Percentiles rank a stretch among this genome's conserved stretches.
Conservation (phyloP, 2,888 invertebrate species). For the Lasioglossum morio region DNA sequence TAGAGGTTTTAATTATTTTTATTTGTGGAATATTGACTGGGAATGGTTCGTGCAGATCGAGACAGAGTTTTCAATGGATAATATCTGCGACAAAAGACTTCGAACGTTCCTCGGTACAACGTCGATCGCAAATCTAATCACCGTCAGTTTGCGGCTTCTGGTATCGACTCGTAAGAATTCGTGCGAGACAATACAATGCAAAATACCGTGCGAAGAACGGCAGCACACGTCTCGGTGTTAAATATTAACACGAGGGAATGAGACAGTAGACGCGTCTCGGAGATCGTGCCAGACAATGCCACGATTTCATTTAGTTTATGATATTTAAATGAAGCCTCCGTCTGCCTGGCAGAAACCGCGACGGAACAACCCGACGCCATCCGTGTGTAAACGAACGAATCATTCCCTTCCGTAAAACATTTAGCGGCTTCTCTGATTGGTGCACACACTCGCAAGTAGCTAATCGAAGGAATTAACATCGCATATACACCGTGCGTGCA, state of each 20-base stretch:
- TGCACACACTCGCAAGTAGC: neutral
- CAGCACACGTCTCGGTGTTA: conserved; percentile 71
- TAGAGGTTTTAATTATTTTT: neutral
- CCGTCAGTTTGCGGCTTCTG: conserved; percentile 24
- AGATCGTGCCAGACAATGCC: conserved; percentile 74
- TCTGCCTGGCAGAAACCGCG: conserved; percentile 52
- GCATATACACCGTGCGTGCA: neutral
- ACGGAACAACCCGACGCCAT: conserved; percentile 29
- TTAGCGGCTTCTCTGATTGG: neutral
- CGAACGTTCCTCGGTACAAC: neutral
- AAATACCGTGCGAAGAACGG: conserved; percentile 57
- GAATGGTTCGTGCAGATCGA: neutral
- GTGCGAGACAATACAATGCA: neutral
- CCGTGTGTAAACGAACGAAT: conserved; percentile 22
- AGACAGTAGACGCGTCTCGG: conserved; percentile 65
- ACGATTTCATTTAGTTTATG: conserved; percentile 67
- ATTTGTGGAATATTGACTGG: neutral
- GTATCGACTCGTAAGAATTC: neutral
- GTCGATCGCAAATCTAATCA: conserved; percentile 13
- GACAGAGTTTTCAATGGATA: neutral
- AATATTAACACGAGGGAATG: conserved; percentile 68
- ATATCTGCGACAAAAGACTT: neutral
- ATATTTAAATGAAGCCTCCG: conserved; percentile 66
- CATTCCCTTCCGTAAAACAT: conserved; percentile 38
- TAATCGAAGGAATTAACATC: neutral